Evolutionary conservation across 2,113 vertebrate species (phyloP).

Genomic region (Carassius gibelio): DNA sequence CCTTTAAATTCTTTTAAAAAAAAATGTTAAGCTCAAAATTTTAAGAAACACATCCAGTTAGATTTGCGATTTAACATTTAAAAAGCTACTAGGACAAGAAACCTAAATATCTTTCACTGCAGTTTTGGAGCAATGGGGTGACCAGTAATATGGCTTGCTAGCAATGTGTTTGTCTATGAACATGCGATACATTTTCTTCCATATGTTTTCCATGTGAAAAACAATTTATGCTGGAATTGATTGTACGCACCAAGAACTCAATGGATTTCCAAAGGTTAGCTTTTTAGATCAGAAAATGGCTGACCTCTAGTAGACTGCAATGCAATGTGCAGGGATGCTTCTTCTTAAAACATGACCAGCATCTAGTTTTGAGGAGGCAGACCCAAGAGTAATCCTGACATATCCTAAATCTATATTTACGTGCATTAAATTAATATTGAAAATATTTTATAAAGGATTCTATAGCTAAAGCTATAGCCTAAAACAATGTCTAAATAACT

Average conservation of each 20-base stretch:
- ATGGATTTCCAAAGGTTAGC: background rate
- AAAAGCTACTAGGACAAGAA: background rate
- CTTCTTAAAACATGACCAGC: background rate
- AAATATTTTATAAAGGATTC: background rate
- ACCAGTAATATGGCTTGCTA: background rate
- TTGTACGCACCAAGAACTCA: background rate
- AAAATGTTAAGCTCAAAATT: too few relatives aligned
- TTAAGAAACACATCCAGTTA: background rate
- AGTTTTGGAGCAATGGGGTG: background rate
- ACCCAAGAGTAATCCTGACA: background rate
- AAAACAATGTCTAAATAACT: background rate
- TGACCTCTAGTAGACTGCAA: background rate
- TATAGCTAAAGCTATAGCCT: background rate
- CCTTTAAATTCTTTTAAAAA: background rate
- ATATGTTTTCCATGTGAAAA: background rate
- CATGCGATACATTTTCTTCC: background rate
- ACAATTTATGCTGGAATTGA: background rate
- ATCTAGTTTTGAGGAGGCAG: background rate
- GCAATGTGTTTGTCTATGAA: too few relatives aligned
- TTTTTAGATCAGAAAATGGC: background rate
- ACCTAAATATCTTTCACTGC: background rate
- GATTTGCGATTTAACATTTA: background rate
- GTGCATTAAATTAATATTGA: background rate
- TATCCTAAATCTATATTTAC: background rate
- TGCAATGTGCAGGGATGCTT: background rate